Conservation (phyloP, 2,888 invertebrate genomes). For the Aleiodes testaceus region DNA sequence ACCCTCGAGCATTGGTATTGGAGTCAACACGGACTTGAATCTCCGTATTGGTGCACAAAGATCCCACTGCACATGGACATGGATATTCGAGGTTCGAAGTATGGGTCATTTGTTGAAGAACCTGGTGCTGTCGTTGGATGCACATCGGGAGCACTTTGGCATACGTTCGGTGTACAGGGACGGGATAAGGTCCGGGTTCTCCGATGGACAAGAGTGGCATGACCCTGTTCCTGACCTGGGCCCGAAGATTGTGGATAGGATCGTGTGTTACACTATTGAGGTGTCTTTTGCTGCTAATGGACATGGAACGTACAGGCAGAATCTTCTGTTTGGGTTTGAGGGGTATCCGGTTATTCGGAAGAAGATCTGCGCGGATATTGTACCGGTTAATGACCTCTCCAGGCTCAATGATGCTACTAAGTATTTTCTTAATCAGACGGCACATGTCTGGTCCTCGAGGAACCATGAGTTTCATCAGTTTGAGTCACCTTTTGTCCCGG, state of each 20-base stretch:
- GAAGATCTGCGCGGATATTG: slow-evolving; percentile 84
- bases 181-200: slow-evolving; percentile 49
- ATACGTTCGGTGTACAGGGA: slow-evolving; percentile 57
- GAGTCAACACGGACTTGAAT: slow-evolving; percentile 48
- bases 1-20: slow-evolving; percentile 45
- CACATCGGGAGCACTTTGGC: slow-evolving; percentile 59
- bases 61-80: slow-evolving; percentile 49
- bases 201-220: slow-evolving; percentile 58
- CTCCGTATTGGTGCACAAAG: slow-evolving; percentile 49
- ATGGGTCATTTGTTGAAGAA: slow-evolving; percentile 58
- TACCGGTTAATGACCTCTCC: slow-evolving; percentile 80
- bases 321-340: slow-evolving; percentile 85
- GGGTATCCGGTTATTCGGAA: slow-evolving; percentile 78
- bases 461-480: slow-evolving; percentile 73
- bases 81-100: slow-evolving; percentile 54
- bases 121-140: slow-evolving; percentile 58
- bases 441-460: slow-evolving; percentile 77
- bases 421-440: slow-evolving; percentile 78
- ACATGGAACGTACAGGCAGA: slow-evolving; percentile 86
- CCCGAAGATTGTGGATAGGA: slow-evolving; percentile 36
- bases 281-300: slow-evolving; percentile 44
- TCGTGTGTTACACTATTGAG: slow-evolving; percentile 45
- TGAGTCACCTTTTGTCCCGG: slow-evolving; percentile 75
- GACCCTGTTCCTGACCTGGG: slow-evolving; percentile 29
- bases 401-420: slow-evolving; percentile 79